Conservation (phyloP, 2,113 vertebrate genomes). For the Percina caprodes region DNA sequence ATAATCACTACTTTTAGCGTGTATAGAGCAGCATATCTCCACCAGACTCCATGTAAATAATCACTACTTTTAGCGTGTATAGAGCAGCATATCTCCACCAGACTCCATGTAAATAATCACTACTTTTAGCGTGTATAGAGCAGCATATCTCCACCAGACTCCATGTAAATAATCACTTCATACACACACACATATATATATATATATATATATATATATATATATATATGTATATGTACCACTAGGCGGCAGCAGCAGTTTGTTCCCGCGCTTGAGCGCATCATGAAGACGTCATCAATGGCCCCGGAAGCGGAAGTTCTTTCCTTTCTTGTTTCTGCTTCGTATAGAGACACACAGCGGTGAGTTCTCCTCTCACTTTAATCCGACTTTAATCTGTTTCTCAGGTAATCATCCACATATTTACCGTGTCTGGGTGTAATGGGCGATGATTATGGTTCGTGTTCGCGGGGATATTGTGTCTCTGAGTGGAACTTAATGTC, state of each 20-base stretch:
- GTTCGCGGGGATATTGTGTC: fast-evolving
- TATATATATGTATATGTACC: slow-evolving; percentile 2
- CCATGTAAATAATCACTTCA: too few species aligned
- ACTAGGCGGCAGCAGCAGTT: slow-evolving; percentile 37
- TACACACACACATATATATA: background rate
- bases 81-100: too few species aligned
- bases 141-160: too few species aligned
- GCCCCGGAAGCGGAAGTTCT: slow-evolving; percentile 72
- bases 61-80: too few species aligned
- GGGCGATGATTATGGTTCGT: fast-evolving
- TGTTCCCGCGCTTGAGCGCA: slow-evolving; percentile 23
- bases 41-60: too few species aligned
- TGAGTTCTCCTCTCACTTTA: slow-evolving; percentile 19
- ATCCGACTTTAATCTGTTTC: slow-evolving; percentile 55
- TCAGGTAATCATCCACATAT: background rate
- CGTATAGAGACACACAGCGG: slow-evolving; percentile 72
- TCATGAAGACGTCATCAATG: slow-evolving; percentile 59
- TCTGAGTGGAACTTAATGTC: fast-evolving
- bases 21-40: too few species aligned
- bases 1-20: too few species aligned
- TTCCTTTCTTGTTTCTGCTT: slow-evolving; percentile 84
- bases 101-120: too few species aligned
- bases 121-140: too few species aligned
- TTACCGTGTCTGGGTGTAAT: fast-evolving
- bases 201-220: background rate